Percentiles rank a stretch among this genome's conserved stretches.
Evolutionary conservation across 64 coral and sea anemone species (phyloP).

Genomic region (Actinia equina): DNA sequence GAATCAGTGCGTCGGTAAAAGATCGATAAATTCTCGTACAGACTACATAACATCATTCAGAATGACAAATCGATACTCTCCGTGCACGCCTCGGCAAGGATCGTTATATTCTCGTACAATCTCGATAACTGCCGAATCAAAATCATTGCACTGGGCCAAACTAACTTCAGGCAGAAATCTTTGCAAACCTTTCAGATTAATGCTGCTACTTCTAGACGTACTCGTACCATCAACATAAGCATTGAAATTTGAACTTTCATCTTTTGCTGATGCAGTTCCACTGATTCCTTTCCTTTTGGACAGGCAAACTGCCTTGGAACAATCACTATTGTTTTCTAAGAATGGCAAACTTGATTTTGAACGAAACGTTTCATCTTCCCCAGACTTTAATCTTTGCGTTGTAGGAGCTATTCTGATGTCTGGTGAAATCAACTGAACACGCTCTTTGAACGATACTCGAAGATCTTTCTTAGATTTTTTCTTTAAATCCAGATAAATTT

Average conservation of each 20-base stretch:
- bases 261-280: not conserved
- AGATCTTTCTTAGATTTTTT: not conserved
- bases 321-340: not conserved
- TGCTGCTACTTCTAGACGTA: not conserved
- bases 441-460: not conserved
- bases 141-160: slow-evolving; percentile 13
- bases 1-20: no score
- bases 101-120: slow-evolving; percentile 42
- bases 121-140: slow-evolving; percentile 38
- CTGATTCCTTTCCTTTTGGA: not conserved
- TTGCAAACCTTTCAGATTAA: not conserved
- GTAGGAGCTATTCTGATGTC: not conserved
- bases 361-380: not conserved
- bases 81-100: slow-evolving; percentile 4
- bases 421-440: not conserved
- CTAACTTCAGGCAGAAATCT: not conserved
- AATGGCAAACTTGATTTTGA: not conserved
- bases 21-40: not conserved
- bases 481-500: not conserved
- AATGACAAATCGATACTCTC: not conserved
- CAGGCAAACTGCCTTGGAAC: not conserved
- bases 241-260: not conserved
- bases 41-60: not conserved
- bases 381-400: not conserved
- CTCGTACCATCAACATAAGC: not conserved